Evolutionary conservation across 1,140 invertebrate genomes (phyloP).

Genomic region (Aphis gossypii): DNA sequence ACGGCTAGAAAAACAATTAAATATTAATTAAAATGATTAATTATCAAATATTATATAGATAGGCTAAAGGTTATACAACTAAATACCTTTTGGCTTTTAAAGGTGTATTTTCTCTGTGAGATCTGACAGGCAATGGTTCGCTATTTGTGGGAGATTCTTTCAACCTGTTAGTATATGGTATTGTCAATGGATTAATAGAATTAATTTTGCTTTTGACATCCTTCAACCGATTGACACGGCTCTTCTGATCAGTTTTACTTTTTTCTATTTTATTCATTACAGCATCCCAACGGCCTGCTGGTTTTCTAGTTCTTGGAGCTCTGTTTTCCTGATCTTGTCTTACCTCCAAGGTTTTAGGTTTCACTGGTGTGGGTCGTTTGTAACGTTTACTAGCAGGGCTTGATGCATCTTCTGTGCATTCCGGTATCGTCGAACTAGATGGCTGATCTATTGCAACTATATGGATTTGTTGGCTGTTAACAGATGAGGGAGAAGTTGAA

Average conservation of each 20-base stretch:
- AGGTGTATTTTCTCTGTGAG: conserved; percentile 30
- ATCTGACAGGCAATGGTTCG: conserved; percentile 41
- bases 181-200: conserved; percentile 54
- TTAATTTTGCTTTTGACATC: conserved; percentile 82
- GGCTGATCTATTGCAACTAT: background rate
- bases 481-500: conserved; percentile 49
- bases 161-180: background rate
- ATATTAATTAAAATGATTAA: background rate
- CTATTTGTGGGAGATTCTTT: conserved; percentile 50
- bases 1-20: conserved; percentile 9
- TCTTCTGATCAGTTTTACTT: conserved; percentile 74
- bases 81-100: conserved; percentile 48
- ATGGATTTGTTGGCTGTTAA: conserved; percentile 58
- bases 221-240: conserved; percentile 72
- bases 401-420: conserved; percentile 48
- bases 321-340: conserved; percentile 65
- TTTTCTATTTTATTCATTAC: conserved; percentile 83
- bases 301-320: conserved; percentile 62
- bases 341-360: conserved; percentile 78
- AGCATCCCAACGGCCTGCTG: conserved; percentile 71
- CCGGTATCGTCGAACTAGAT: background rate
- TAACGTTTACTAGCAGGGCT: conserved; percentile 59
- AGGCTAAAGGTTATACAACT: background rate
- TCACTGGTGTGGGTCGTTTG: conserved; percentile 69
- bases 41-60: background rate